Percentiles rank a stretch among this genome's conserved stretches.
Conservation (phyloP, 2,113 vertebrate species). For the Asarcornis scutulata region DNA sequence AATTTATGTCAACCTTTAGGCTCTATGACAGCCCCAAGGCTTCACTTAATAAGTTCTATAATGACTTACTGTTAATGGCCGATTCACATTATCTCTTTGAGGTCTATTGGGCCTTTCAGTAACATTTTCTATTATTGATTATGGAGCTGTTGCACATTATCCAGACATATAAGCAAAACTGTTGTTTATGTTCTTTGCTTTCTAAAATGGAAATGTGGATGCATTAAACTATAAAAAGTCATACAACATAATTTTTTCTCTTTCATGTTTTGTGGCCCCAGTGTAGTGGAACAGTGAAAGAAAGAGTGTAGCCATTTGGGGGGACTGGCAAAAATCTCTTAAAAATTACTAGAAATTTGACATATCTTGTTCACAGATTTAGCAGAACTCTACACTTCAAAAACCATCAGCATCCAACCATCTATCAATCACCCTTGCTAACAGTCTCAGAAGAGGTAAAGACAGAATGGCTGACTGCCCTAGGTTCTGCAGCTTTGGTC, state of each 20-base stretch:
- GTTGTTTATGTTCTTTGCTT: not conserved
- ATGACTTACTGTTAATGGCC: slow-evolving; percentile 55
- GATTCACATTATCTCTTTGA: slow-evolving; percentile 38
- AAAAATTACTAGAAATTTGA: not conserved
- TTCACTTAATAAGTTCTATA: slow-evolving; percentile 67
- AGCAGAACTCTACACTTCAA: not conserved
- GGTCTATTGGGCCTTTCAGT: slow-evolving; percentile 40
- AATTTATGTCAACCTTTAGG: slow-evolving; percentile 72
- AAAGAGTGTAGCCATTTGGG: not conserved
- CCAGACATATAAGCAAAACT: not conserved
- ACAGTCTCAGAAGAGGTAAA: not conserved
- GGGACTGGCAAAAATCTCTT: not conserved
- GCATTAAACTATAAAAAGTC: not conserved
- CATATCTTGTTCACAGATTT: not conserved
- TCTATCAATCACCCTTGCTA: not conserved
- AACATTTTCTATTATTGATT: slow-evolving; percentile 47
- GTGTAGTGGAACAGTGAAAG: not conserved
- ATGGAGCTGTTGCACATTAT: not conserved
- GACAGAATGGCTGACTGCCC: not conserved
- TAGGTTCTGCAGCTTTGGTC: not conserved
- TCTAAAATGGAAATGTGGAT: not conserved
- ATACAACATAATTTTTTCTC: not conserved
- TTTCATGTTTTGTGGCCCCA: not conserved
- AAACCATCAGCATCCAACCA: not conserved
- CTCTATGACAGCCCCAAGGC: slow-evolving; percentile 55